phyloP scores from a whole-genome alignment of 2,797 vertebrate species.

The Platalea minor region DNA sequence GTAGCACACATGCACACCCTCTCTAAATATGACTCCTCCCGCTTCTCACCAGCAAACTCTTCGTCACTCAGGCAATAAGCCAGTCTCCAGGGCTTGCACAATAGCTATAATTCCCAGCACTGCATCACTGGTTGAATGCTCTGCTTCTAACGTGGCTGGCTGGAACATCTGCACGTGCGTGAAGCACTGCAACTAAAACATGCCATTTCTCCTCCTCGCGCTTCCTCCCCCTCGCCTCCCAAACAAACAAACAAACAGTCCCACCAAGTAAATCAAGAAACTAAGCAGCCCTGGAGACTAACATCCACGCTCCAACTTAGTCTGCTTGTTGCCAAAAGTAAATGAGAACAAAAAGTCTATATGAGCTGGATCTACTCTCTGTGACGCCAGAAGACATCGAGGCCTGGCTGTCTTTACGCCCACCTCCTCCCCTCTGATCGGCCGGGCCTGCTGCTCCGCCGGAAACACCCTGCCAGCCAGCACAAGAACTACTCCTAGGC shows the following conservation, averaged over 20 bases:
- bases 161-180: fast-evolving
- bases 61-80: not conserved
- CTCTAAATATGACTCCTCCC: not conserved
- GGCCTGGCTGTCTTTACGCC: not conserved
- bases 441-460: not conserved
- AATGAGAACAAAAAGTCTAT: not conserved
- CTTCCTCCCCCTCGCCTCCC: not conserved
- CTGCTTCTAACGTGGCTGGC: not conserved
- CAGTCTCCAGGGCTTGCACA: not conserved
- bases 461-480: not conserved
- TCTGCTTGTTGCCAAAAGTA: not conserved
- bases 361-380: not conserved
- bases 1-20: not conserved
- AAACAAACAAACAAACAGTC: not conserved
- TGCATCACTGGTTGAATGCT: not conserved
- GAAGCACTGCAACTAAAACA: not conserved
- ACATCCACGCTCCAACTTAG: not conserved
- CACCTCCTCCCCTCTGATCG: not conserved
- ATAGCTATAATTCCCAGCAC: not conserved
- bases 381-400: not conserved
- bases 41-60: not conserved
- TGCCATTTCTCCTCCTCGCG: not conserved
- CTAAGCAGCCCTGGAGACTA: not conserved
- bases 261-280: not conserved
- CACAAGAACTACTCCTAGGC: not conserved